Evolutionary conservation across 2,888 invertebrate genomes (phyloP), one percentile per base, ranked within the genome.

Genomic region (Hydropsyche betteni): DNA sequence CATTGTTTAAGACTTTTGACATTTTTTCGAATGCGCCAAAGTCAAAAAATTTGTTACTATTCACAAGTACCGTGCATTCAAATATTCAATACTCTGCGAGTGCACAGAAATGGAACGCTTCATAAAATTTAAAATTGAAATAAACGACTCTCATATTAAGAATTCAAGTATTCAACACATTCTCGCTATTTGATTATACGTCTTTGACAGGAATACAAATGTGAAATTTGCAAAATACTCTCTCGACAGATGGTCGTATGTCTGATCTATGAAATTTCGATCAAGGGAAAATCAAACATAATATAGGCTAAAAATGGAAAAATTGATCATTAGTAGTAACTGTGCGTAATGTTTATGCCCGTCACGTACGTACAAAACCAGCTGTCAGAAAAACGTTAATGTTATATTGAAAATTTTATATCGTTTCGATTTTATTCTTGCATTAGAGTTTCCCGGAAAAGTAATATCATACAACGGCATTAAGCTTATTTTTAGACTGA

Each of bases 201-300:
- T 34, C 34, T 24, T 6, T 16, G 16, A 10, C 5, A 10, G 10
- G 69, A 6, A 69, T 44, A 50, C 69, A 38, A 51, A 53, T 70
- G 16, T 34, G 70, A 12, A 53, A 44, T 44, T 44, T 44, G 44
- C 10, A 44, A 44, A 44, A 44, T 44, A 44, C 10, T 44, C 10
- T 6, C 44, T 44, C 44, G 10, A 4, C 44, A 44, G 44, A 44
- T 44, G 44, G 44, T 44, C 24, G 2, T 44, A 44, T 44, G 44
- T 44, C 7, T 34, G 44, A 2, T 8, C 51, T 14, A 69, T 69
- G 50, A 69, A 69, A 53, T 36, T 10, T 16, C 33, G 51, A 53
- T 70, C 70, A 53, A 51, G 33, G 5, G 52, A 34, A 52, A 70
- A 70, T 51, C 70, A 70, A 70, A 70, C 33, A 70, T 53, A 53